Conservation (phyloP, 2,888 invertebrate genomes). For the Tanytarsus gracilentus region DNA sequence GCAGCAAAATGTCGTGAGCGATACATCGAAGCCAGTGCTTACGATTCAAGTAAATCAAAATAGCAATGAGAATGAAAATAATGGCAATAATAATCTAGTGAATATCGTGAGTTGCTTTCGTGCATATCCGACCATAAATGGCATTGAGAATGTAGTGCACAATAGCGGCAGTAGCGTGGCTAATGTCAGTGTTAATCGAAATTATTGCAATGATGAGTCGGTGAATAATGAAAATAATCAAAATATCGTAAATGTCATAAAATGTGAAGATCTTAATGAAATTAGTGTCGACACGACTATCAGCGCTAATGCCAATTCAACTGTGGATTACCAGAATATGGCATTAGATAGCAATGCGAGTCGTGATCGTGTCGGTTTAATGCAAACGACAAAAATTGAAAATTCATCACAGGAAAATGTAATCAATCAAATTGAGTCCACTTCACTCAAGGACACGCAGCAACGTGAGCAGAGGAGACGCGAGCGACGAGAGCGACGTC, state of each 20-base stretch:
- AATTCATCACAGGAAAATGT: conserved; percentile 7
- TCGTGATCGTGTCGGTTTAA: conserved; percentile 12
- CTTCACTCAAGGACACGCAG: too few relatives aligned
- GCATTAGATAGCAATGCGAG: conserved; percentile 3
- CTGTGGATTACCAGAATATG: conserved; percentile 21
- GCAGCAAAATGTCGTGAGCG: background rate
- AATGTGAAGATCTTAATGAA: conserved; percentile 19
- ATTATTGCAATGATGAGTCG: conserved; percentile 7
- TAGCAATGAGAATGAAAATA: conserved; percentile 15
- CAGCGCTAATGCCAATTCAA: background rate
- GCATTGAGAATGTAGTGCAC: conserved; percentile 24
- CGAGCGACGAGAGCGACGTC: conserved; percentile 20
- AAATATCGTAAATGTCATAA: background rate
- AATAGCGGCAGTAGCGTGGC: background rate
- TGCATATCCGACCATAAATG: background rate
- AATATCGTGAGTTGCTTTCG: conserved; percentile 26
- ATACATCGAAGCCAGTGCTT: conserved; percentile 12
- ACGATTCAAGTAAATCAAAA: conserved; percentile 26
- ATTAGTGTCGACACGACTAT: background rate
- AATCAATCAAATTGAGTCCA: conserved; percentile 24
- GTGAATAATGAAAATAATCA: background rate
- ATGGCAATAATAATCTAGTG: conserved; percentile 20
- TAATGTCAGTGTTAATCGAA: conserved; percentile 22
- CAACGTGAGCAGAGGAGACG: conserved; percentile 22
- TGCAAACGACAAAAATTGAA: conserved; percentile 1